Conservation (phyloP, 2,113 vertebrate genomes). For the Sylvietta virens region DNA sequence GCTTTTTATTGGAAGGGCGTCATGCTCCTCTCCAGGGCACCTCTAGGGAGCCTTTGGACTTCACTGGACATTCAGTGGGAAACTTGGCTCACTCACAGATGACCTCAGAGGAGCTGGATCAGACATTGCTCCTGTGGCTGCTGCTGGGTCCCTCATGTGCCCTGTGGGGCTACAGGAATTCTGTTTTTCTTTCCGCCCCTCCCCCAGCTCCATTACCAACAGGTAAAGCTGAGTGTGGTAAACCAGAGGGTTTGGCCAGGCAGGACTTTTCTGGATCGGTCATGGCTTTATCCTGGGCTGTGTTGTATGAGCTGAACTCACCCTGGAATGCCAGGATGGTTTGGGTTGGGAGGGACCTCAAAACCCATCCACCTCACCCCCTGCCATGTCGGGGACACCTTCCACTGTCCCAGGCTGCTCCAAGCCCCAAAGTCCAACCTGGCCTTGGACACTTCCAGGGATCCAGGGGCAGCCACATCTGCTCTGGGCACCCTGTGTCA, state of each 20-base stretch:
- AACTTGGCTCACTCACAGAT: fast-evolving
- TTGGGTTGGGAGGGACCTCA: background rate
- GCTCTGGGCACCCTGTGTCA: background rate
- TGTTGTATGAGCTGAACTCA: too few species aligned
- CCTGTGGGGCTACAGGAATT: background rate
- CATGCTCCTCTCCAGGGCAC: background rate
- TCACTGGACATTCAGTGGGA: too few species aligned
- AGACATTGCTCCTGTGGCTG: background rate
- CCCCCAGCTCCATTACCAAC: background rate
- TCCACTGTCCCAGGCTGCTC: background rate
- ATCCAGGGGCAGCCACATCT: background rate
- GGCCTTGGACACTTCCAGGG: background rate
- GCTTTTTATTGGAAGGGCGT: background rate
- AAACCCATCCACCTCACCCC: fast-evolving
- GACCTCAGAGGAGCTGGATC: background rate
- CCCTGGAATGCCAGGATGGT: background rate
- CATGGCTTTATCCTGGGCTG: background rate
- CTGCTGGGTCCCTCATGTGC: background rate
- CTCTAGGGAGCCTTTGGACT: background rate
- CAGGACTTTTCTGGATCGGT: background rate
- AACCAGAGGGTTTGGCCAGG: background rate
- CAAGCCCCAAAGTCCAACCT: fast-evolving
- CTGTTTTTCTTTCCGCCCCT: fast-evolving
- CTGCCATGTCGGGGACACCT: background rate
- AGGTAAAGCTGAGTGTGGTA: too few species aligned